A percentile compares a stretch with the other conserved stretches of the same genome.
Conservation (phyloP, 2,113 vertebrate species). For the Paradoxurus hermaphroditus region DNA sequence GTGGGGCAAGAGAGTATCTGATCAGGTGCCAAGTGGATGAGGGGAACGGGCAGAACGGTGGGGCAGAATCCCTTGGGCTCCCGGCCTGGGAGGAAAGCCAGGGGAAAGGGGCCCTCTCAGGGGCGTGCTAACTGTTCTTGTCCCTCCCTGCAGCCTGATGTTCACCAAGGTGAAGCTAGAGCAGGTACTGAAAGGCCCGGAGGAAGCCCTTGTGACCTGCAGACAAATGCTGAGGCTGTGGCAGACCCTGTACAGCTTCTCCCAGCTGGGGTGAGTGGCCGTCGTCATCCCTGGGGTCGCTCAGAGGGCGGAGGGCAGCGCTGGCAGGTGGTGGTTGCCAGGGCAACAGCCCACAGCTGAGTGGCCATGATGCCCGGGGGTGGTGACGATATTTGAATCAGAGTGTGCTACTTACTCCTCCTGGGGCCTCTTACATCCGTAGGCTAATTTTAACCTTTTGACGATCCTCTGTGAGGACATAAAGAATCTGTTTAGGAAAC, state of each 20-base stretch:
- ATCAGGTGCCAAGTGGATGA: background rate
- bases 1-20: rapidly evolving
- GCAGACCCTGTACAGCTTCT: conserved; percentile 89
- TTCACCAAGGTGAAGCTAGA: conserved; percentile 97
- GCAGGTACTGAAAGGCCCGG: conserved; percentile 89
- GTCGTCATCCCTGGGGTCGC: background rate
- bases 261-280: conserved; percentile 88
- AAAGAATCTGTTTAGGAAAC: background rate
- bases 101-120: rapidly evolving
- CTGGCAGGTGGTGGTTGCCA: background rate
- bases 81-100: background rate
- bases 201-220: conserved; percentile 93
- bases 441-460: background rate
- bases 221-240: conserved; percentile 93
- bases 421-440: background rate
- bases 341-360: background rate
- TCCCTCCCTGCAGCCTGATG: conserved; percentile 87
- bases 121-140: background rate
- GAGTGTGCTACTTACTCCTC: background rate
- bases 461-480: background rate
- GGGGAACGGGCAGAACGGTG: background rate
- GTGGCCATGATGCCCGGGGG: background rate
- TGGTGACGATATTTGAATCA: background rate
- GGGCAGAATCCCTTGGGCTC: background rate
- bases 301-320: background rate